Percentiles rank a stretch among this genome's conserved stretches.
Evolutionary conservation across 2,113 vertebrate species (phyloP).

Genomic region (Oenanthe melanoleuca): DNA sequence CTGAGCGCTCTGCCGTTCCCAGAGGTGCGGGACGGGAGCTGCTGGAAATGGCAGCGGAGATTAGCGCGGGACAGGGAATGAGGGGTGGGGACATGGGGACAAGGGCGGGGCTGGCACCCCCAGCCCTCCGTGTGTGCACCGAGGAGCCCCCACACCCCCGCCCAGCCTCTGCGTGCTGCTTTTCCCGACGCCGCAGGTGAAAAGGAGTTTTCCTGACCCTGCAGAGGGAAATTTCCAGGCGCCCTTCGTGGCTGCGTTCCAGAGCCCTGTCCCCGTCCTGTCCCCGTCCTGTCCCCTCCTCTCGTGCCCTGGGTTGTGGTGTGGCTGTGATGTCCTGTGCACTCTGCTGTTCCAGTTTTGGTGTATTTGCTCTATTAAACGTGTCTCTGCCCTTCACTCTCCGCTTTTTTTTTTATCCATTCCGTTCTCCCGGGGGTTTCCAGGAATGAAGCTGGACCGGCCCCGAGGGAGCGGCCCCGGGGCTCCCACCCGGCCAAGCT

Average conservation of each 20-base stretch:
- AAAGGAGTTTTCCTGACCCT: neutral
- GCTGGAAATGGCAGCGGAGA: neutral
- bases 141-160: neutral
- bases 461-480: neutral
- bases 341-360: neutral
- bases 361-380: neutral
- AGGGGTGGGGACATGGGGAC: neutral
- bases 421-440: neutral
- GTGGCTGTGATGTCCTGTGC: neutral
- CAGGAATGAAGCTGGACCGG: slow-evolving; percentile 27
- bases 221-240: neutral
- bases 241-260: neutral
- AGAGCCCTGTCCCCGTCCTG: neutral
- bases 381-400: neutral
- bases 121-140: neutral
- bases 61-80: neutral
- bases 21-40: too few relatives aligned
- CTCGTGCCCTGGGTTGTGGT: neutral
- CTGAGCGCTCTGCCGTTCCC: too few relatives aligned
- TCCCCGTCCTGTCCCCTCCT: neutral
- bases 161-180: neutral
- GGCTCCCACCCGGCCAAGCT: neutral
- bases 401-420: neutral
- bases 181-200: neutral
- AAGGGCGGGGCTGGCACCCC: neutral